These are phyloP conservation scores for Calidris pygmaea DNA, from an alignment of 2,113 vertebrate genomes.

Conservation along the genomic window DNA sequence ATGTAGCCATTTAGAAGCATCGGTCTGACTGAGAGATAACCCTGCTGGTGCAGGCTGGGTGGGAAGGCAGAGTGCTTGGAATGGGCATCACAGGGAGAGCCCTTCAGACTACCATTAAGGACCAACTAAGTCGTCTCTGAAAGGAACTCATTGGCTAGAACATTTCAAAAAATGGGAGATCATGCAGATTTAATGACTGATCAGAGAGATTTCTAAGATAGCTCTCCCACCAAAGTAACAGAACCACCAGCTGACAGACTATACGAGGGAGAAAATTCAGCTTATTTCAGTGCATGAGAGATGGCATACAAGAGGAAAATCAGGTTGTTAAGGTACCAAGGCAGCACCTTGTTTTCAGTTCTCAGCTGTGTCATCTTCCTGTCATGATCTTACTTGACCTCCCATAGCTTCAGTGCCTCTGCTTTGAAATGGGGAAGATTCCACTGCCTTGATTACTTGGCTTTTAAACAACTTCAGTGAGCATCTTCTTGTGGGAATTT, in stretches of 20 bases:
- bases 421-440: not conserved
- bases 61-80: not conserved
- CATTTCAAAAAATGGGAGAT: not conserved
- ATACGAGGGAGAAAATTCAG: not conserved
- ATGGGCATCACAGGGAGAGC: not conserved
- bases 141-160: not conserved
- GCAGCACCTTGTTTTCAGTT: not conserved
- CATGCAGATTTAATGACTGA: not conserved
- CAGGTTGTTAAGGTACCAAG: not conserved
- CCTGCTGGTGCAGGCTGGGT: not conserved
- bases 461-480: not conserved
- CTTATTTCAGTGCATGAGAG: not conserved
- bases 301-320: not conserved
- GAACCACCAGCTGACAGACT: not conserved
- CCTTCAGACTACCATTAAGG: not conserved
- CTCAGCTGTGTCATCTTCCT: not conserved
- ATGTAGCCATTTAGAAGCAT: not conserved
- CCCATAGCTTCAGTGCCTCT: not conserved
- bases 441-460: not conserved
- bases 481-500: not conserved
- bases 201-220: not conserved
- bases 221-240: not conserved
- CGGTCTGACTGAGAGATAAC: not conserved
- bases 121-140: not conserved
- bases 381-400: not conserved